Base-by-base conservation (phyloP, 1,140 invertebrate species). In the Bombus balteatus region DNA sequence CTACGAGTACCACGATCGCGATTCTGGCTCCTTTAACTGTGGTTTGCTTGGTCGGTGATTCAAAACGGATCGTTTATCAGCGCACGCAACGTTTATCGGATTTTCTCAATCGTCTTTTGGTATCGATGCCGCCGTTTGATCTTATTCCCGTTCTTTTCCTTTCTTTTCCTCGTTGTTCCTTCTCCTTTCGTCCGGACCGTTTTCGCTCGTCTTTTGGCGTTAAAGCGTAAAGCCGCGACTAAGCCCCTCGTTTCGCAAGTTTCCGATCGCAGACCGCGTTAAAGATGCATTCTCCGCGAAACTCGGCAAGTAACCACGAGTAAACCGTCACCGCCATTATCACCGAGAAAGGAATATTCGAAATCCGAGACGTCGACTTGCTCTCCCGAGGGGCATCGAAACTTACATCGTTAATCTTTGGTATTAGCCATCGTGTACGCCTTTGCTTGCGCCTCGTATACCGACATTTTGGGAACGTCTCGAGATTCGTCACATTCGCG, bases 151-250 rank as follows among this genome's bases (percentile, higher is more conserved):
- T 28, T n/a, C 32, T 34, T 37, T 25, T 32, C 15, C 4, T 25
- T 53, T 4, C 43, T 68, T 70, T 39, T 18, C 59, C n/a, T 75
- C 78, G 32, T 5, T 70, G 34, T 59, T n/a, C 43, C 68, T 81
- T 41, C 78, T 41, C 66, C n/a, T 62, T 43, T n/a, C 12, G 13
- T 8, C 12, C 8, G 34, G 25, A 37, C 25, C 13, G 71, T 47
- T 65, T 5, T 39, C n/a, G 34, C 18, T 65, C 74, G 22, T 85
- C 82, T 89, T 94, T 94, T 94, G 93, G 91, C 92, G 93, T 93
- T 87, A 81, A 91, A 92, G 90, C 88, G 87, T 94, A 94, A 94
- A 94, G 91, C 93, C 93, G 88, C 93, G 93, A 94, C 92, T 94
- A 90, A 92, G 87, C 91, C 91, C 90, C 92, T 92, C 89, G 77